These are phyloP conservation scores for Cyprinodon variegatus DNA, from an alignment of 2,113 vertebrate species.

Conservation along the genomic window DNA sequence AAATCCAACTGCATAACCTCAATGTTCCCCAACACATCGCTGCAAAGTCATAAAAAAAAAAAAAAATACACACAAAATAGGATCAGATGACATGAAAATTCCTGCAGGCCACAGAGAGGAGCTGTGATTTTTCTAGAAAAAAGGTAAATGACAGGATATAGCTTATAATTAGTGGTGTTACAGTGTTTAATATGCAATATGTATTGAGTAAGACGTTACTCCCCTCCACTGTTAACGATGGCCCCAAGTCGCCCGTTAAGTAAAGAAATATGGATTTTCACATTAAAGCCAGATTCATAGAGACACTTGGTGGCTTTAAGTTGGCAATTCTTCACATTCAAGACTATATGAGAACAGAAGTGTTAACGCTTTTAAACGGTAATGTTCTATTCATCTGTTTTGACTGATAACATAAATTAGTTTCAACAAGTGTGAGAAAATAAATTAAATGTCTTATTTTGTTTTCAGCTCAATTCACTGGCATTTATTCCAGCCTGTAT, in stretches of 20 bases:
- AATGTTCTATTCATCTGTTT: not conserved
- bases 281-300: not conserved
- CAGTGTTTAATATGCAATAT: too few species aligned
- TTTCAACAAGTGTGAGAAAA: not conserved
- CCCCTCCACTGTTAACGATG: slow-evolving; percentile 12
- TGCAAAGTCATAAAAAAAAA: slow-evolving; percentile 50
- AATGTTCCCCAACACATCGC: slow-evolving; percentile 82
- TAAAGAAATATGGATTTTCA: slow-evolving; percentile 14
- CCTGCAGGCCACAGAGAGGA: not conserved
- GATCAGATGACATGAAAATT: not conserved
- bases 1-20: slow-evolving; percentile 98
- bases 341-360: too few species aligned
- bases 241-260: not conserved
- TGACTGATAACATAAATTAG: not conserved
- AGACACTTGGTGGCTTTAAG: not conserved
- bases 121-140: slow-evolving; percentile 21
- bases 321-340: not conserved
- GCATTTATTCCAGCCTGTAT: slow-evolving; percentile 2
- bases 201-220: slow-evolving; percentile 22
- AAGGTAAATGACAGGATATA: slow-evolving; percentile 38
- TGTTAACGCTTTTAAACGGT: not conserved
- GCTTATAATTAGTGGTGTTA: slow-evolving; percentile 48
- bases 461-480: not conserved
- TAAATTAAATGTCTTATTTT: not conserved
- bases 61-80: not conserved